Evolutionary conservation across 1,140 invertebrate species (phyloP).

Genomic region (Diorhabda sublineata): DNA sequence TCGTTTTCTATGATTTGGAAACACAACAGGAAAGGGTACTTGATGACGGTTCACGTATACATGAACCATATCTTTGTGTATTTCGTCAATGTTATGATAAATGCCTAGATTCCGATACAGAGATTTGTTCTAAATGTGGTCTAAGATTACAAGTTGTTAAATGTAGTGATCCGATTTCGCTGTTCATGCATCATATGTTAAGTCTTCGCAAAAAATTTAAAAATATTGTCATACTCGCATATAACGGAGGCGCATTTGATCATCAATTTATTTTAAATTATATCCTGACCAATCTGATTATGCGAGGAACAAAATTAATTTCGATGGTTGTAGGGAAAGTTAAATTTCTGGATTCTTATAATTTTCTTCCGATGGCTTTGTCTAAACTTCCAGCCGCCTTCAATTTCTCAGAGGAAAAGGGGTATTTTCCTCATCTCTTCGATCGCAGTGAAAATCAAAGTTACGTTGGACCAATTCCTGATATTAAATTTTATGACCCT

Average conservation of each 20-base stretch:
- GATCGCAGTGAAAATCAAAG: slow-evolving; percentile 25
- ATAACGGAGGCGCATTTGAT: slow-evolving; percentile 6
- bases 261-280: slow-evolving; percentile 12
- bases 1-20: too few species aligned
- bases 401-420: slow-evolving; percentile 26
- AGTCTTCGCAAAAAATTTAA: background rate
- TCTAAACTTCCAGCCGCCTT: slow-evolving; percentile 24
- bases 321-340: too few species aligned
- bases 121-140: background rate
- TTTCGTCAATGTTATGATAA: background rate
- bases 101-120: background rate
- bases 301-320: background rate
- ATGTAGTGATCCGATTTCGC: background rate
- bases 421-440: slow-evolving; percentile 34
- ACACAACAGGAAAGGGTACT: too few species aligned
- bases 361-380: too few species aligned
- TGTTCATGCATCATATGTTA: background rate
- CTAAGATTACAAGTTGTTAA: background rate
- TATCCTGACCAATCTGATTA: slow-evolving; percentile 3
- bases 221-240: background rate
- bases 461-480: slow-evolving; percentile 30
- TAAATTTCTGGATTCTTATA: too few species aligned
- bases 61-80: too few species aligned
- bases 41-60: too few species aligned
- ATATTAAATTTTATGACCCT: slow-evolving; percentile 21